phyloP scores from a whole-genome alignment of 1,140 invertebrate genomes.

The Andricus grossulariae region DNA sequence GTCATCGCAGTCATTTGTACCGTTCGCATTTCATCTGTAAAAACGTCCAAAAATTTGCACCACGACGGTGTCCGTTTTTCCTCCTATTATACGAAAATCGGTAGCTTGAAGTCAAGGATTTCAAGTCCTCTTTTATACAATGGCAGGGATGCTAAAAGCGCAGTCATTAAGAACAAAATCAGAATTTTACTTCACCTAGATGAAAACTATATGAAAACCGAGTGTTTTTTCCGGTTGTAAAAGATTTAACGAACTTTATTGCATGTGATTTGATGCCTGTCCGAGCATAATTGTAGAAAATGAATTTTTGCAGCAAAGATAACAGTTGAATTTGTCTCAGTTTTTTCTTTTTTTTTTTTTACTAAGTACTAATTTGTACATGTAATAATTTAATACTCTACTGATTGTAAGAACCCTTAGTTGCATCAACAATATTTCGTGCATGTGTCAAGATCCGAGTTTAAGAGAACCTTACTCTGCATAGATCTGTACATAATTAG shows the following conservation, averaged over 20 bases:
- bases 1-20: background rate
- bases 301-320: constrained; percentile 31
- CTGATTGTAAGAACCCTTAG: constrained; percentile 57
- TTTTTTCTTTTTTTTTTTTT: constrained; percentile 49
- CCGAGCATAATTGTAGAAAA: constrained; percentile 36
- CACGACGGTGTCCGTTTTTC: constrained; percentile 38
- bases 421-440: constrained; percentile 53
- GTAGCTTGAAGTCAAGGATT: background rate
- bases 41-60: background rate
- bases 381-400: constrained; percentile 67
- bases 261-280: constrained; percentile 50
- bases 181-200: constrained; percentile 10
- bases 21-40: constrained; percentile 19
- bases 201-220: background rate
- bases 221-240: constrained; percentile 2
- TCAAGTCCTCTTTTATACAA: constrained; percentile 25
- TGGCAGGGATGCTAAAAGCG: constrained; percentile 7
- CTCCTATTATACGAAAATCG: constrained; percentile 29
- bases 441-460: constrained; percentile 19
- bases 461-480: constrained; percentile 19
- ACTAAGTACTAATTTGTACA: constrained; percentile 55
- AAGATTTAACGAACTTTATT: constrained; percentile 36
- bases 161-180: background rate
- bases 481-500: constrained; percentile 30
- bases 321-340: constrained; percentile 34